Conservation (phyloP, 2,113 vertebrate species). For the Tiliqua scincoides region DNA sequence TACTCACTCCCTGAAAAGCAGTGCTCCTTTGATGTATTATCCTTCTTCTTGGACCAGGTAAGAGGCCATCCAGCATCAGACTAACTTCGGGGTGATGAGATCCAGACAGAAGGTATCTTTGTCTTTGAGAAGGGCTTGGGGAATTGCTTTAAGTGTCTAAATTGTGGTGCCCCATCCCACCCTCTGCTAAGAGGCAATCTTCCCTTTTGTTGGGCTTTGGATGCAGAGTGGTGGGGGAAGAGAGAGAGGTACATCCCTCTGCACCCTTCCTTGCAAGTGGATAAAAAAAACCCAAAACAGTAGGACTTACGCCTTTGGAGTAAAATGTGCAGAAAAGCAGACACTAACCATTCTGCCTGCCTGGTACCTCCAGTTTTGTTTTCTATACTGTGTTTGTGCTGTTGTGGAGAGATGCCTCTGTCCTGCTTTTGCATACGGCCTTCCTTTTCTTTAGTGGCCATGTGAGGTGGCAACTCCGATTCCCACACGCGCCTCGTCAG, state of each 20-base stretch:
- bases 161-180: not conserved
- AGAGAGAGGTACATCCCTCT: not conserved
- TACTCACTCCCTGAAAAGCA: no score
- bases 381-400: slow-evolving; percentile 44
- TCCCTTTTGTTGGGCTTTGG: not conserved
- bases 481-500: slow-evolving; percentile 29
- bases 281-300: not conserved
- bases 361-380: slow-evolving; percentile 12
- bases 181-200: not conserved
- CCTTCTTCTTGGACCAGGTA: not conserved
- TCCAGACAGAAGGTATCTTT: not conserved
- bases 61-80: not conserved
- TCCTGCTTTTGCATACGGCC: slow-evolving; percentile 8
- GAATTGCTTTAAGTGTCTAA: not conserved
- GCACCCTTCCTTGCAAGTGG: not conserved
- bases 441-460: slow-evolving; percentile 38
- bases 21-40: not conserved
- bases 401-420: slow-evolving; percentile 41
- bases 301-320: not conserved
- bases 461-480: slow-evolving; percentile 23
- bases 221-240: not conserved
- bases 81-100: not conserved
- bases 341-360: slow-evolving; percentile 39
- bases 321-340: slow-evolving; percentile 8
- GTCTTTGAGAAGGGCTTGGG: not conserved